Conservation (phyloP, 2,113 vertebrate species). For the Bos indicus region DNA sequence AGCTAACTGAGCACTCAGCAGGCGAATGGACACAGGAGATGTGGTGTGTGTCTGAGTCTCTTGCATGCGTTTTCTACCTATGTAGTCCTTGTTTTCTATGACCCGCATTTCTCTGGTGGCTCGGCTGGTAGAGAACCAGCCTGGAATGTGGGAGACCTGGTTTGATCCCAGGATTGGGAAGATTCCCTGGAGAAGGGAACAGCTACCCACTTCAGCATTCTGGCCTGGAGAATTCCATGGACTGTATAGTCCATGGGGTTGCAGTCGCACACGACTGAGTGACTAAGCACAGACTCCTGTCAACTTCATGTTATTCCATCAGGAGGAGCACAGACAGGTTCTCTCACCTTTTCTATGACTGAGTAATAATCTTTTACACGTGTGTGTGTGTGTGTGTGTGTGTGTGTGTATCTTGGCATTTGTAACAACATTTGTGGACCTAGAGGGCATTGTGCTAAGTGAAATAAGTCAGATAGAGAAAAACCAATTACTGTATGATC, state of each 20-base stretch:
- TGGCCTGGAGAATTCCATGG: not conserved
- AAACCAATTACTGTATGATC: not conserved
- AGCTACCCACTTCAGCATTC: not conserved
- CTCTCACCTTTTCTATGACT: not conserved
- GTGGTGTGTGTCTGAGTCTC: not conserved
- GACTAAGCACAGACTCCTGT: not conserved
- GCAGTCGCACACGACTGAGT: fast-evolving
- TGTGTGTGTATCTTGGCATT: not conserved
- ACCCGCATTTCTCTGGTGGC: not conserved
- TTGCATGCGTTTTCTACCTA: fast-evolving
- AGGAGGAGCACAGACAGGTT: not conserved
- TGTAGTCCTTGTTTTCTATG: fast-evolving
- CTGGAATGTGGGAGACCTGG: not conserved
- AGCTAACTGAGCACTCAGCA: not conserved
- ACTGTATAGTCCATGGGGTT: fast-evolving
- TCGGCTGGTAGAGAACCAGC: not conserved
- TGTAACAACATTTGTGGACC: not conserved
- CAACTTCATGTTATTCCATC: not conserved
- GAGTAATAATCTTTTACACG: not conserved
- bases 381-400: not conserved
- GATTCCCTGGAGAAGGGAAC: not conserved
- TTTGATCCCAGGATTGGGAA: not conserved
- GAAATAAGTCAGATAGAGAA: not conserved
- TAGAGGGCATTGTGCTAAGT: not conserved
- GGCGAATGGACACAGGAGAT: fast-evolving